Evolutionary conservation across 2,797 vertebrate genomes (phyloP), one percentile per base, ranked within the genome.

Genomic region (Anniella stebbinsi): DNA sequence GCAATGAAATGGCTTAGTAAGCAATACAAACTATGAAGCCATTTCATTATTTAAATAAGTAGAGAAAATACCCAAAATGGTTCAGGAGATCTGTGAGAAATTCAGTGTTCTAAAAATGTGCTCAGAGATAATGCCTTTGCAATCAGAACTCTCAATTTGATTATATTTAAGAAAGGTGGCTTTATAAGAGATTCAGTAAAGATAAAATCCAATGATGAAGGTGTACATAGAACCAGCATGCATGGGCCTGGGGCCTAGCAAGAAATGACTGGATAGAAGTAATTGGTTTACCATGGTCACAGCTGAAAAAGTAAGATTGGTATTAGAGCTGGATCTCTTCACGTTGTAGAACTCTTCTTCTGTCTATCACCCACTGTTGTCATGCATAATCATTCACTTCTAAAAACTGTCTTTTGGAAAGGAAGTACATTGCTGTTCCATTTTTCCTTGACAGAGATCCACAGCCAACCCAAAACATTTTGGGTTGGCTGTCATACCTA

Each of bases 151-250:
- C 9, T 88, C 38, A 23, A 57, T 81, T 67, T 75, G 3, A 73
- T 89, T 89, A 51, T 11, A 54, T 82, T 87, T 51, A 78, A 83
- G 41, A 83, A 87, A n/a, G 63, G 18, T 36, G n/a, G 23, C 41
- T 80, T 86, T 48, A 88, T 25, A 81, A 41, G 36, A 83, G 1
- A 3, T 30, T 86, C 69, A 87, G 57, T 57, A 51, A 75, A 76
- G 81, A n/a, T 76, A 18, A 92, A 93, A 60, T 67, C 15, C 83
- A 51, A 69, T 23, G 10, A 33, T 85, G n/a, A 15, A 69, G 8
- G 25, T 73, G 15, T 45, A 75, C 3, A 78, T 9, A 77, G 69
- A 83, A 85, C 25, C 51, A 89, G 41, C 88, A 73, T 84, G 48
- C 25, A 57, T 72, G 66, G 84, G 12, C 57, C 77, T 82, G 17